These are phyloP conservation scores for Trachymyrmex septentrionalis DNA, from an alignment of 1,140 invertebrate genomes.

Conservation along the genomic window DNA sequence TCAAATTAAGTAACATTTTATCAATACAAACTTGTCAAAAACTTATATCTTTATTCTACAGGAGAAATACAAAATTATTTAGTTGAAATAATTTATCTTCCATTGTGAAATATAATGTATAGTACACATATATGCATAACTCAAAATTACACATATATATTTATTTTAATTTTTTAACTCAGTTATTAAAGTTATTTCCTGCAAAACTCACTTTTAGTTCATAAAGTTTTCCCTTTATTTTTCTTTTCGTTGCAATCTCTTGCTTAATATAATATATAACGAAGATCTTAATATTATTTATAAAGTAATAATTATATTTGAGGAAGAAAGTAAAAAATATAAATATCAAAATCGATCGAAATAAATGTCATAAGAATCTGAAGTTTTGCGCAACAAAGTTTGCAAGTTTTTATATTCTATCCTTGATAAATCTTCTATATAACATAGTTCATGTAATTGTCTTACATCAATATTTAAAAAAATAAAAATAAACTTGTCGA, in stretches of 20 bases:
- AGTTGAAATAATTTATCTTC: background rate
- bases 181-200: background rate
- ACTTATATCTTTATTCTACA: background rate
- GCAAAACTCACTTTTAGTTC: background rate
- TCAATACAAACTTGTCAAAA: background rate
- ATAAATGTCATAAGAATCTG: conserved; percentile 29
- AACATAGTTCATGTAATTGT: background rate
- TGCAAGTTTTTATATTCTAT: conserved; percentile 33
- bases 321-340: background rate
- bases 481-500: conserved; percentile 5
- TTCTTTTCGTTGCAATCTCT: background rate
- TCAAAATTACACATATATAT: background rate
- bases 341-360: background rate
- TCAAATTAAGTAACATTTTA: conserved; percentile 28
- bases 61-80: background rate
- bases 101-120: background rate
- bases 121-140: background rate
- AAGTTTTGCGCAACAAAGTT: conserved; percentile 40
- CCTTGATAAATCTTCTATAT: conserved; percentile 19
- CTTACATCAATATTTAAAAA: background rate
- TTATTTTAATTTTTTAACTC: background rate
- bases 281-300: conserved; percentile 3
- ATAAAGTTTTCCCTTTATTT: background rate
- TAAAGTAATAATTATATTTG: background rate
- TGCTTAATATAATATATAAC: background rate